Evolutionary conservation across 2,113 vertebrate genomes (phyloP).

Genomic region (Percina caprodes): DNA sequence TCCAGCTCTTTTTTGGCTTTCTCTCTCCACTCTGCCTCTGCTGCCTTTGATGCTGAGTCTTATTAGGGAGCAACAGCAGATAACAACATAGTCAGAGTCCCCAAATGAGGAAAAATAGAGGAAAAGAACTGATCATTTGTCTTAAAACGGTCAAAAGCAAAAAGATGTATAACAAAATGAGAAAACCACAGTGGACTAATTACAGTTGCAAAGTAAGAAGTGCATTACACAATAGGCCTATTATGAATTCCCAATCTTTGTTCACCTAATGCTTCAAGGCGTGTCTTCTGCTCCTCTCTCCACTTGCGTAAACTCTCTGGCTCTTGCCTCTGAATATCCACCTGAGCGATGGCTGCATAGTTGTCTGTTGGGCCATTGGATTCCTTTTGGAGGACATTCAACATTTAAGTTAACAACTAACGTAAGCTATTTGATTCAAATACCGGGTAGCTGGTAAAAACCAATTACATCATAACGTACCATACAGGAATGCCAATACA

Average conservation of each 20-base stretch:
- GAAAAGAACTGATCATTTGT: background rate
- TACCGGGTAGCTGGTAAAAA: background rate
- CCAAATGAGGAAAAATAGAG: background rate
- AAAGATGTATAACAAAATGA: background rate
- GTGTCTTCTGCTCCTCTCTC: constrained; percentile 95
- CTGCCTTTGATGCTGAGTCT: constrained; percentile 93
- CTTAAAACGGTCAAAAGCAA: background rate
- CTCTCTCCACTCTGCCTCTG: constrained; percentile 94
- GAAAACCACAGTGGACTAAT: background rate
- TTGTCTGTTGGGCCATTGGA: constrained; percentile 90
- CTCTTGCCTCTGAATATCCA: constrained; percentile 93
- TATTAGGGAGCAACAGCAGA: constrained; percentile 13
- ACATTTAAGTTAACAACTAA: background rate
- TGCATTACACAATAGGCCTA: background rate
- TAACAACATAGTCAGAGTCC: background rate
- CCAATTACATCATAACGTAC: background rate
- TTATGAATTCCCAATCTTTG: background rate
- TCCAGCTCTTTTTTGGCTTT: constrained; percentile 97
- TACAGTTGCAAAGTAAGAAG: background rate
- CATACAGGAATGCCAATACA: background rate
- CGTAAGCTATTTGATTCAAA: background rate
- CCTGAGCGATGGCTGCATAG: constrained; percentile 95
- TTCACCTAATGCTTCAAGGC: constrained; percentile 93
- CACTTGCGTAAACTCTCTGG: constrained; percentile 97
- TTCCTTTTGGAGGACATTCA: constrained; percentile 82